Evolutionary conservation across 2,888 invertebrate genomes (phyloP).

Genomic region (Leptinotarsa rubiginosa): DNA sequence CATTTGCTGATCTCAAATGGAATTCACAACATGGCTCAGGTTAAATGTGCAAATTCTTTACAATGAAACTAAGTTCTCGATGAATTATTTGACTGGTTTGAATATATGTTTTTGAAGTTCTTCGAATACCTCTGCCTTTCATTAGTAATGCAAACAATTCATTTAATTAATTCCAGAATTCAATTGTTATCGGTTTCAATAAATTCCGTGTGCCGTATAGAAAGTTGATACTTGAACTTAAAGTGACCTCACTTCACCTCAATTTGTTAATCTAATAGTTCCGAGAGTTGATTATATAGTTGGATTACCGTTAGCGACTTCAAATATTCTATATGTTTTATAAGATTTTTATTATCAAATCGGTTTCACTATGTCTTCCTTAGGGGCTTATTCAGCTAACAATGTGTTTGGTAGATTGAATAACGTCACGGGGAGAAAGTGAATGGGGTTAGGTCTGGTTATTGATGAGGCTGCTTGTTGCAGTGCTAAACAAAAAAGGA

Average conservation of each 20-base stretch:
- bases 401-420: too few species aligned
- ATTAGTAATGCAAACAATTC: slow-evolving; percentile 14
- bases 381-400: too few species aligned
- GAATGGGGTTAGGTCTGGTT: too few species aligned
- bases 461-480: too few species aligned
- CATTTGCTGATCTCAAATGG: too few species aligned
- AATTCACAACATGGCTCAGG: background rate
- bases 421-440: too few species aligned
- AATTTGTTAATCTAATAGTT: background rate
- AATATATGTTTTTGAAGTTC: background rate
- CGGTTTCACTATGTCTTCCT: too few species aligned
- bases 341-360: background rate
- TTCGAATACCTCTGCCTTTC: background rate
- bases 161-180: background rate
- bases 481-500: too few species aligned
- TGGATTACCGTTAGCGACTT: background rate
- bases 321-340: background rate
- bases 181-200: slow-evolving; percentile 7
- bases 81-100: slow-evolving; percentile 12
- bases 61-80: background rate
- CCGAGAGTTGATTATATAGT: background rate
- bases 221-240: slow-evolving; percentile 12
- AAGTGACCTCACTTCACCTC: slow-evolving; percentile 3
- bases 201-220: background rate
- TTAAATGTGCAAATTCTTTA: background rate